Percentiles rank a stretch among this genome's conserved stretches.
Evolutionary conservation across 1,140 invertebrate genomes (phyloP).

Genomic region (Zaprionus gabonicus): DNA sequence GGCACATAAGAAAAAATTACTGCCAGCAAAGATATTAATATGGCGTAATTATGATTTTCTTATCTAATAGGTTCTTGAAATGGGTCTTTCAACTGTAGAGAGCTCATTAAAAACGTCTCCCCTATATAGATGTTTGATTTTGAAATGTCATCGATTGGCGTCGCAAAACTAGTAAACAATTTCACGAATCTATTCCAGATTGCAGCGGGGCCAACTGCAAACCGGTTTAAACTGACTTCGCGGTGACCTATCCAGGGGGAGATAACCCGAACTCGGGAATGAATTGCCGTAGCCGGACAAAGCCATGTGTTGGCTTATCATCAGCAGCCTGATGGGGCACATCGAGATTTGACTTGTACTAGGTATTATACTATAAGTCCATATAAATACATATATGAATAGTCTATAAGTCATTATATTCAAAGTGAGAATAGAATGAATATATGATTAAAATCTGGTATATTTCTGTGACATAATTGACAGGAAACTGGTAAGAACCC

Average conservation of each 20-base stretch:
- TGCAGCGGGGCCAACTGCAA: constrained; percentile 17
- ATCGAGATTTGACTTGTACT: constrained; percentile 18
- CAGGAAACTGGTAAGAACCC: constrained; percentile 16
- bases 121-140: neutral
- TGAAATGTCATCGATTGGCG: neutral
- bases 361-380: neutral
- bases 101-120: neutral
- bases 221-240: constrained; percentile 34
- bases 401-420: neutral
- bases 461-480: constrained; percentile 35
- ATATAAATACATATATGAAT: neutral
- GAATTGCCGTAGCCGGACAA: constrained; percentile 38
- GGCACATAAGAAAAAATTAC: neutral
- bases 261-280: constrained; percentile 42
- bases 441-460: constrained; percentile 16
- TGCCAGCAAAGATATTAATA: neutral
- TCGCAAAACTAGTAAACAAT: constrained; percentile 46
- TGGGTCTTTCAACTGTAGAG: neutral
- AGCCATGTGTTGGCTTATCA: constrained; percentile 35
- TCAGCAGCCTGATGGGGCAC: constrained; percentile 13
- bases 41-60: too few species aligned
- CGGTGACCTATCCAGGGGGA: constrained; percentile 20
- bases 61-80: neutral
- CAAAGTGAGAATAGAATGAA: constrained; percentile 1
- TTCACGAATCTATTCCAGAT: constrained; percentile 35